Percentiles rank a stretch among this genome's conserved stretches.
These are phyloP conservation scores for Papilio machaon DNA, from an alignment of 1,140 invertebrate genomes.

Conservation along the genomic window DNA sequence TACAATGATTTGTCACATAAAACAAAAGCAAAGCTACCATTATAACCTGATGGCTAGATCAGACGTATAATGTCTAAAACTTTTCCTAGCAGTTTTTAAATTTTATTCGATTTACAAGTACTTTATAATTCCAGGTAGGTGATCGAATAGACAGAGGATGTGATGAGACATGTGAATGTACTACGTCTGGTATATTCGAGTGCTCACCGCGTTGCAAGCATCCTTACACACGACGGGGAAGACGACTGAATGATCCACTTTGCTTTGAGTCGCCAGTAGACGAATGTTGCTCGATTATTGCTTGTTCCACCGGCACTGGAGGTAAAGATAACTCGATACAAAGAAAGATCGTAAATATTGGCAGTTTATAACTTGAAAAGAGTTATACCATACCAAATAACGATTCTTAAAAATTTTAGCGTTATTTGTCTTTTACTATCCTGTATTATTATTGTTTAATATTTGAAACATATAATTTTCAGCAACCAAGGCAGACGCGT, in stretches of 20 bases:
- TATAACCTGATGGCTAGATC: not conserved
- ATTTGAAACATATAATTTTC: constrained; percentile 40
- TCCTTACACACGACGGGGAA: constrained; percentile 84
- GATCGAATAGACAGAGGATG: constrained; percentile 86
- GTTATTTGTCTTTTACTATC: not conserved
- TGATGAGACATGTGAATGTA: constrained; percentile 87
- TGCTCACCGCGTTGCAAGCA: constrained; percentile 86
- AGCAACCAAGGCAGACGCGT: constrained; percentile 83
- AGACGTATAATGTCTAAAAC: not conserved
- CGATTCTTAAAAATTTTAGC: not conserved
- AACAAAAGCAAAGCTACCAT: not conserved
- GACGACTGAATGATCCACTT: constrained; percentile 85
- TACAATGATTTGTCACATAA: not conserved
- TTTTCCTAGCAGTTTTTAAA: not conserved
- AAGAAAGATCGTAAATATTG: too few species aligned
- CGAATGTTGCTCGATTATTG: constrained; percentile 90
- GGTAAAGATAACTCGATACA: constrained; percentile 44
- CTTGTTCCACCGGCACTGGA: constrained; percentile 68
- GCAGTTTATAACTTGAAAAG: too few species aligned
- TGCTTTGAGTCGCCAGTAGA: constrained; percentile 87
- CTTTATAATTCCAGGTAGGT: constrained; percentile 75
- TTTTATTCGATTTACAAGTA: not conserved
- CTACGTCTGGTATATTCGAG: constrained; percentile 83
- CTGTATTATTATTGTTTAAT: not conserved
- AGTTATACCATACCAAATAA: too few species aligned